These are phyloP conservation scores for Sebastes kiyomatsui DNA, from an alignment of 2,797 vertebrate genomes.

Conservation along the genomic window DNA sequence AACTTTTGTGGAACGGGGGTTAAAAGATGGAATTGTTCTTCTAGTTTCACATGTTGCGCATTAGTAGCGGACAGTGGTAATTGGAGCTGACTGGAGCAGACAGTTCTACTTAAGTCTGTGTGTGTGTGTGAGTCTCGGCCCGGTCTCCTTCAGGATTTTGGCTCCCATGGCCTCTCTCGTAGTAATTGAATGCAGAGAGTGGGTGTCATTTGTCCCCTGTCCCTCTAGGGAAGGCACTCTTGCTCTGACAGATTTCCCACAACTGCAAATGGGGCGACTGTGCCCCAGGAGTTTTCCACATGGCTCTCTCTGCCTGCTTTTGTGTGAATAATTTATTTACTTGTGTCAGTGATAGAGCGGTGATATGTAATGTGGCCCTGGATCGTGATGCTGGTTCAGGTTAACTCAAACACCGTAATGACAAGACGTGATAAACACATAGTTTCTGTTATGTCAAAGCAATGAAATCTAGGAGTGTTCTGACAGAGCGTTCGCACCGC, in stretches of 20 bases:
- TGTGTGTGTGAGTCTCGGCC: constrained; percentile 52
- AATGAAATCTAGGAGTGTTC: constrained; percentile 38
- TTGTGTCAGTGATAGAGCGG: constrained; percentile 63
- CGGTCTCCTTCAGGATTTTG: constrained; percentile 61
- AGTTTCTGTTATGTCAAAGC: constrained; percentile 56
- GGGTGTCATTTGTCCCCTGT: constrained; percentile 81
- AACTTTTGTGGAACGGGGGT: constrained; percentile 32
- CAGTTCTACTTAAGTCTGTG: constrained; percentile 72
- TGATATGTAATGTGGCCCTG: constrained; percentile 45
- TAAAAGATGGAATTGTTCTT: constrained; percentile 66
- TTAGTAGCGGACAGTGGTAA: constrained; percentile 77
- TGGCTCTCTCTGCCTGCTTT: constrained; percentile 45
- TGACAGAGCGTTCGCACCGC: constrained; percentile 25
- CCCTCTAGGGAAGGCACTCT: constrained; percentile 76
- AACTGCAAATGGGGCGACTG: constrained; percentile 73
- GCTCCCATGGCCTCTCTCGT: constrained; percentile 71
- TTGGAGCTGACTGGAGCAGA: constrained; percentile 78
- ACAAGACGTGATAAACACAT: constrained; percentile 67
- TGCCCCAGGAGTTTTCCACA: constrained; percentile 61
- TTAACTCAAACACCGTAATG: constrained; percentile 59
- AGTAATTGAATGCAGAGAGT: constrained; percentile 80
- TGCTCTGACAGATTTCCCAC: constrained; percentile 81
- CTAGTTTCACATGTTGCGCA: constrained; percentile 74
- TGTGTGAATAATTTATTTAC: constrained; percentile 81
- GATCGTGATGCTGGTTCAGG: constrained; percentile 44